phyloP scores from a whole-genome alignment of 92 coral and sea anemone genomes.

The Paragorgia papillata region DNA sequence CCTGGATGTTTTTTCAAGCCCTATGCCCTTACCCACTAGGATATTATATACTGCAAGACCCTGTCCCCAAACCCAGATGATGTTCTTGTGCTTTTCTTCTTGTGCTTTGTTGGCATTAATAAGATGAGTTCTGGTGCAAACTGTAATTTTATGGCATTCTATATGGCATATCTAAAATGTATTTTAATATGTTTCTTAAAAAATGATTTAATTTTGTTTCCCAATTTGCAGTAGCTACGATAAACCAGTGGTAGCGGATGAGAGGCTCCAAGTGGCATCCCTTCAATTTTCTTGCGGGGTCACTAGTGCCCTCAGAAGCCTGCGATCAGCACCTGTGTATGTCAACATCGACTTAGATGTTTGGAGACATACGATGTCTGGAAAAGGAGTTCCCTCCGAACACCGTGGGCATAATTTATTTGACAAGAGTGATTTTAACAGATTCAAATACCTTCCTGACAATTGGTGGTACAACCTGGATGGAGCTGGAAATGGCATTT shows the following conservation, averaged over 20 bases:
- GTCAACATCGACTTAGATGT: constrained; percentile 54
- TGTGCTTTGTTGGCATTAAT: too few relatives aligned
- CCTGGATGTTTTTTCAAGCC: too few relatives aligned
- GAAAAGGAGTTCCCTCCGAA: too few relatives aligned
- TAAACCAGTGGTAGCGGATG: constrained; percentile 7
- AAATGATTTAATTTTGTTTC: not conserved
- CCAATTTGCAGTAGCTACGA: constrained; percentile 28
- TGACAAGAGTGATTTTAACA: constrained; percentile 31
- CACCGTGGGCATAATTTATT: constrained; percentile 56
- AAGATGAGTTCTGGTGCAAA: too few relatives aligned
- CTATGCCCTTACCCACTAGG: too few relatives aligned
- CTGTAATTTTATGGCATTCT: too few relatives aligned
- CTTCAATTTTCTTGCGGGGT: constrained; percentile 51
- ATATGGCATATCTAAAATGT: too few relatives aligned
- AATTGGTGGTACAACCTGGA: constrained; percentile 61
- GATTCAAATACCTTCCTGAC: constrained; percentile 42
- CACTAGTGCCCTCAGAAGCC: constrained; percentile 44
- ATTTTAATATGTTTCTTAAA: too few relatives aligned
- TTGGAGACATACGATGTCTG: constrained; percentile 48
- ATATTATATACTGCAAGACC: too few relatives aligned
- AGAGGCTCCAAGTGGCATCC: constrained; percentile 57
- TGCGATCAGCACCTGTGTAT: constrained; percentile 44
- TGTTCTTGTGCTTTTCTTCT: too few relatives aligned
- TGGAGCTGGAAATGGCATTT: constrained; percentile 62
- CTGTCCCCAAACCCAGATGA: too few relatives aligned